Evolutionary conservation across 2,113 vertebrate genomes (phyloP).

Genomic region (Carettochelys insculpta): DNA sequence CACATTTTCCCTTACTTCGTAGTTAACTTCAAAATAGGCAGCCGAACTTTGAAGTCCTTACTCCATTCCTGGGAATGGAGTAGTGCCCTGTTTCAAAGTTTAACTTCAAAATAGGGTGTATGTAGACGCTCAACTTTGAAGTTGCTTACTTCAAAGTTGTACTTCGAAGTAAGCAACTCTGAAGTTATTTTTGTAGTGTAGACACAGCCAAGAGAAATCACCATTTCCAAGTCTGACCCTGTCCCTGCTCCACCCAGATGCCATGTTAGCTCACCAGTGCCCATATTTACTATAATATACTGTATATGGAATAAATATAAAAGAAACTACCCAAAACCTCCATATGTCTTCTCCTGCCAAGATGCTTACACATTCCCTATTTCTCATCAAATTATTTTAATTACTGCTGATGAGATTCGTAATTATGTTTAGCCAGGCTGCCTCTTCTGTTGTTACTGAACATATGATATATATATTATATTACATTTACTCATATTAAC

Average conservation of each 20-base stretch:
- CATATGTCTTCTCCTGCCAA: constrained; percentile 79
- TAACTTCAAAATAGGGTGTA: too few species aligned
- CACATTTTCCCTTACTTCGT: too few species aligned
- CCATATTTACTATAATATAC: constrained; percentile 58
- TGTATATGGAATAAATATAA: constrained; percentile 66
- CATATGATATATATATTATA: constrained; percentile 58
- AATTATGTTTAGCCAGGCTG: constrained; percentile 72
- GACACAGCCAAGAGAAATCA: not conserved
- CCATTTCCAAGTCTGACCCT: constrained; percentile 16
- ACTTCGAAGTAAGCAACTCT: too few species aligned
- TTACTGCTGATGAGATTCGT: constrained; percentile 76
- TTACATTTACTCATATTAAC: constrained; percentile 52
- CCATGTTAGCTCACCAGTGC: constrained; percentile 50
- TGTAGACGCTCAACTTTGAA: too few species aligned
- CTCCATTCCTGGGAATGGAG: too few species aligned
- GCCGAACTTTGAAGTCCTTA: too few species aligned
- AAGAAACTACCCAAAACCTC: constrained; percentile 78
- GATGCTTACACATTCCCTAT: constrained; percentile 76
- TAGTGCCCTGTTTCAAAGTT: too few species aligned
- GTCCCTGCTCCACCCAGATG: not conserved
- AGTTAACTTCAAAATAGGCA: too few species aligned
- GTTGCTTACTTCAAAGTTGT: too few species aligned
- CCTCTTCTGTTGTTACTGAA: constrained; percentile 67
- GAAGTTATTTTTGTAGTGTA: not conserved
- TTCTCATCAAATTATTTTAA: constrained; percentile 82